These are phyloP conservation scores for Drosophila eohydei DNA, from an alignment of 2,888 invertebrate species.

Conservation along the genomic window DNA sequence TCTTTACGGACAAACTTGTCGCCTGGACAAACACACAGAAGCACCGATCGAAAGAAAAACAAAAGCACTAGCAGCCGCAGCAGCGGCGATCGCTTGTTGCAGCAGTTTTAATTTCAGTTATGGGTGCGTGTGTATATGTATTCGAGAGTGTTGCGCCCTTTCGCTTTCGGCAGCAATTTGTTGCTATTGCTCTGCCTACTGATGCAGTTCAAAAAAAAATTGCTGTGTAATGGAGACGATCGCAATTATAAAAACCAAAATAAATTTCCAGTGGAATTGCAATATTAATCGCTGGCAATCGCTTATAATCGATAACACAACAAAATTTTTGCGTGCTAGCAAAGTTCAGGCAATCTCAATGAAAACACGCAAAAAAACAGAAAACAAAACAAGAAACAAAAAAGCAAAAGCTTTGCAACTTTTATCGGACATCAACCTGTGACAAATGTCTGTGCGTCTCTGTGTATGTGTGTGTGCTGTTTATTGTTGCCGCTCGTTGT, in stretches of 20 bases:
- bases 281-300: slow-evolving; percentile 30
- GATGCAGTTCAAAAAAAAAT: slow-evolving; percentile 34
- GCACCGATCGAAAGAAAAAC: slow-evolving; percentile 48
- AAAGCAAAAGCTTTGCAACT: slow-evolving; percentile 52
- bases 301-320: slow-evolving; percentile 55
- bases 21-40: slow-evolving; percentile 51
- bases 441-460: slow-evolving; percentile 32
- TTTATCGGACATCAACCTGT: slow-evolving; percentile 77
- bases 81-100: slow-evolving; percentile 45
- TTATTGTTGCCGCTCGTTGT: slow-evolving; percentile 30
- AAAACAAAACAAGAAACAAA: slow-evolving; percentile 16
- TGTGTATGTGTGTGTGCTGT: slow-evolving; percentile 15
- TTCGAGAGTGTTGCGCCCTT: slow-evolving; percentile 64
- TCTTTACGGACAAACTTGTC: slow-evolving; percentile 57
- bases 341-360: slow-evolving; percentile 55
- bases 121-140: slow-evolving; percentile 13
- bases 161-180: slow-evolving; percentile 73
- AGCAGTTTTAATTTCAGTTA: slow-evolving; percentile 57
- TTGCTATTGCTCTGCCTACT: slow-evolving; percentile 37
- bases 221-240: slow-evolving; percentile 55
- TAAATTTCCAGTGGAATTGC: slow-evolving; percentile 42
- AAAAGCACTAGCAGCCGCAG: slow-evolving; percentile 39
- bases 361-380: slow-evolving; percentile 20
- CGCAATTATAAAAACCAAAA: slow-evolving; percentile 36
- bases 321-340: slow-evolving; percentile 26